phyloP scores from a whole-genome alignment of 2,797 vertebrate genomes.

The Girardinus metallicus region DNA sequence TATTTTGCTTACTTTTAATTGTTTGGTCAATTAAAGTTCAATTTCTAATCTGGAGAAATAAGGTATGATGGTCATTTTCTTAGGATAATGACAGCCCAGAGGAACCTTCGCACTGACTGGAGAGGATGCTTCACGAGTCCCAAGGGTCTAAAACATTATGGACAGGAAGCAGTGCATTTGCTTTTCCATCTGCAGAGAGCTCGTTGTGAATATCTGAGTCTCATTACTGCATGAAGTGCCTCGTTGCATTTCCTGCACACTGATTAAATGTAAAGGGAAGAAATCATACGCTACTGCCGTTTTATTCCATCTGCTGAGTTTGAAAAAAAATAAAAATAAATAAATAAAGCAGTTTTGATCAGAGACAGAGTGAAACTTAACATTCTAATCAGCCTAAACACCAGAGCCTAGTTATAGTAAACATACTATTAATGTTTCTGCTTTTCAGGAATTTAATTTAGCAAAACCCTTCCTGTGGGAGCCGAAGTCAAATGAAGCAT shows the following conservation, averaged over 20 bases:
- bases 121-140: not conserved
- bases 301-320: constrained; percentile 34
- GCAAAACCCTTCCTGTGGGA: constrained; percentile 50
- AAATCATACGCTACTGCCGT: constrained; percentile 24
- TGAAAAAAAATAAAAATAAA: constrained; percentile 10
- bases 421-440: constrained; percentile 47
- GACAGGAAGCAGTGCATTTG: not conserved
- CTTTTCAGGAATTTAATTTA: constrained; percentile 47
- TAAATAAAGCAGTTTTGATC: constrained; percentile 24
- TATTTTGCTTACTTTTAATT: not conserved
- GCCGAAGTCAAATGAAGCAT: constrained; percentile 36
- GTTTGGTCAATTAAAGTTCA: not conserved
- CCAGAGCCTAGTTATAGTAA: constrained; percentile 46
- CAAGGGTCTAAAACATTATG: not conserved
- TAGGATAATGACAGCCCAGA: not conserved
- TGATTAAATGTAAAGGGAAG: constrained; percentile 21
- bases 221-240: constrained; percentile 12
- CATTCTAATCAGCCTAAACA: constrained; percentile 17
- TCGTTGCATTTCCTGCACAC: constrained; percentile 31
- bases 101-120: not conserved
- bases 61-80: not conserved
- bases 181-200: not conserved
- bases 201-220: constrained; percentile 42
- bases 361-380: constrained; percentile 31
- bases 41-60: not conserved